Evolutionary conservation across 2,797 vertebrate genomes (phyloP), one percentile per base, ranked within the genome.

Genomic region (Alauda arvensis): DNA sequence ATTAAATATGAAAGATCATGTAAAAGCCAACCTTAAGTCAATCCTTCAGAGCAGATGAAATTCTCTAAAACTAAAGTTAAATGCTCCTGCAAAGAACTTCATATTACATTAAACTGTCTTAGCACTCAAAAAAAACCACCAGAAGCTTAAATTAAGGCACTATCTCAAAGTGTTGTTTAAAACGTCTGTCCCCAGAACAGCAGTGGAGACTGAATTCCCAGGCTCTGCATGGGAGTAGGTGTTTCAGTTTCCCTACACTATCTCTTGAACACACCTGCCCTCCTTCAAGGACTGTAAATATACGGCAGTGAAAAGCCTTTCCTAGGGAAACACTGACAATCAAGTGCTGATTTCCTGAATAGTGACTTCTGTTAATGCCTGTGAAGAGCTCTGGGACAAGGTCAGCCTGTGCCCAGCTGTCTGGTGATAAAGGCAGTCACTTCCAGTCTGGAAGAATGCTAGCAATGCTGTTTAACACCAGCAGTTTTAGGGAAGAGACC

Each of bases 271-370:
- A 65, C 60, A 83, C 69, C 33, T 56, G 19, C 56, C 59, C 37
- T 80, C 52, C 51, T 81, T 78, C 72, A 90, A 37, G 60, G 10
- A 71, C 69, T 75, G 77, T 65, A 88, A 86, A 84, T 18, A 77
- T 1, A 62, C 14, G n/a, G 13, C 25, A 56, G 29, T 17, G 53
- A 60, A 75, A 88, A 90, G 51, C 66, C 51, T 80, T 65, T 62
- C 33, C 48, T 23, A 33, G 45, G 42, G 25, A 83, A 90, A 52
- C 0, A 0, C 14, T n/a, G 42, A 69, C 70, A 66, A 81, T 46
- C 34, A 46, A 87, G 57, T 4, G 42, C 59, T 31, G 10, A 69
- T 68, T 85, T 90, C 70, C 80, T 76, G 49, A 80, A 69, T 1
- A 33, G 48, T 72, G 21, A 76, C 60, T 80, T 51, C 80, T 60